Conservation (phyloP, 92 coral and sea anemone genomes). For the Actinostola sp. region DNA sequence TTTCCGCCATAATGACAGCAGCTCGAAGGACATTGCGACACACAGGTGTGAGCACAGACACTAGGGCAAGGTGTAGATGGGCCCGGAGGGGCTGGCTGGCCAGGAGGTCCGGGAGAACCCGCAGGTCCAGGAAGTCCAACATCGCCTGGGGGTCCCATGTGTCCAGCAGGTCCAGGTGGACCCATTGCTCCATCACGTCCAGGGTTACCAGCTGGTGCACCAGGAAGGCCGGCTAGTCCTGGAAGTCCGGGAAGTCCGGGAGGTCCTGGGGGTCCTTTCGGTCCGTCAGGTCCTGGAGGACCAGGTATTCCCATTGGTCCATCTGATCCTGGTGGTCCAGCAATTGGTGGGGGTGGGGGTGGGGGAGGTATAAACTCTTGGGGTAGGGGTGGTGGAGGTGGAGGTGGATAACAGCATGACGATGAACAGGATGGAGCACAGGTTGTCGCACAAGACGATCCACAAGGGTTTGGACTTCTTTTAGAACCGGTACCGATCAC, state of each 20-base stretch:
- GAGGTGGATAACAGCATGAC: slow-evolving; percentile 63
- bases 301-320: slow-evolving; percentile 76
- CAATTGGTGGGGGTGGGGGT: slow-evolving; percentile 81
- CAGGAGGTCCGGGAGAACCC: slow-evolving; percentile 57
- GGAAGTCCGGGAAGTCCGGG: slow-evolving; percentile 70
- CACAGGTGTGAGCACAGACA: slow-evolving; percentile 25
- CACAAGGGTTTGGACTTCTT: slow-evolving; percentile 88
- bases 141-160: slow-evolving; percentile 86
- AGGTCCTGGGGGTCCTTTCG: slow-evolving; percentile 77
- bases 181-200: slow-evolving; percentile 76
- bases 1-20: slow-evolving; percentile 25
- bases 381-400: slow-evolving; percentile 61
- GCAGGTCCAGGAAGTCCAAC: slow-evolving; percentile 79
- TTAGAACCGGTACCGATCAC: too few species aligned
- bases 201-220: slow-evolving; percentile 70
- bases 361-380: slow-evolving; percentile 66
- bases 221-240: slow-evolving; percentile 85
- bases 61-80: slow-evolving; percentile 40
- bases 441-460: slow-evolving; percentile 56
- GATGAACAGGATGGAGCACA: slow-evolving; percentile 76
- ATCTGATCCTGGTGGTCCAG: slow-evolving; percentile 86
- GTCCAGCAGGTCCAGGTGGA: slow-evolving; percentile 79
- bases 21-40: slow-evolving; percentile 33
- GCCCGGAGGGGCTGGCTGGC: slow-evolving; percentile 49
- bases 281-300: slow-evolving; percentile 87